A percentile compares a stretch with the other conserved stretches of the same genome.
These are phyloP conservation scores for Phoxinus dragarum DNA, from an alignment of 2,797 vertebrate species.

Conservation along the genomic window DNA sequence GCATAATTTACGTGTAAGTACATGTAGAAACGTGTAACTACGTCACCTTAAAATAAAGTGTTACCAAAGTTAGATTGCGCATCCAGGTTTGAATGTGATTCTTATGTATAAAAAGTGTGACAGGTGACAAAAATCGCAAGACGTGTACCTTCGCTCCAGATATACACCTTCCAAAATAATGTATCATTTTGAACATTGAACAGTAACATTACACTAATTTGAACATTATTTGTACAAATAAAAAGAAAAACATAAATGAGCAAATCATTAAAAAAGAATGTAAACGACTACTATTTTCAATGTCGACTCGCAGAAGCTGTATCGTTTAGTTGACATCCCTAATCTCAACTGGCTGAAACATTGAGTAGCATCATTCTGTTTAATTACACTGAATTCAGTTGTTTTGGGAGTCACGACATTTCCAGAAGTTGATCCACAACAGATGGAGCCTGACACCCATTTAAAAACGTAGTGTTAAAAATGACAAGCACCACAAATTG, in stretches of 20 bases:
- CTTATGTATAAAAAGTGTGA: too few species aligned
- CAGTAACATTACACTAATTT: background rate
- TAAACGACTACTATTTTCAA: background rate
- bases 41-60: too few species aligned
- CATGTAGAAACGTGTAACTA: too few species aligned
- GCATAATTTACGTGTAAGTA: too few species aligned
- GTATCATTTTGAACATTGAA: background rate
- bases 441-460: conserved; percentile 57
- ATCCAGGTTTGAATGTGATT: too few species aligned
- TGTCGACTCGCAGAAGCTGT: background rate
- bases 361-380: conserved; percentile 6
- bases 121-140: too few species aligned
- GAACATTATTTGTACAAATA: background rate
- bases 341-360: conserved; percentile 8
- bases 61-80: too few species aligned
- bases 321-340: background rate
- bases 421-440: conserved; percentile 46
- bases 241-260: background rate
- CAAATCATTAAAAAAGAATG: background rate
- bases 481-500: conserved; percentile 41
- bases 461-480: conserved; percentile 53
- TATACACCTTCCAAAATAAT: background rate
- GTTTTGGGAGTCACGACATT: conserved; percentile 30
- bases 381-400: conserved; percentile 29
- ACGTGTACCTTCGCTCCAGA: background rate